Conservation (phyloP, 2,888 invertebrate species). For the Lasioglossum zephyrum region DNA sequence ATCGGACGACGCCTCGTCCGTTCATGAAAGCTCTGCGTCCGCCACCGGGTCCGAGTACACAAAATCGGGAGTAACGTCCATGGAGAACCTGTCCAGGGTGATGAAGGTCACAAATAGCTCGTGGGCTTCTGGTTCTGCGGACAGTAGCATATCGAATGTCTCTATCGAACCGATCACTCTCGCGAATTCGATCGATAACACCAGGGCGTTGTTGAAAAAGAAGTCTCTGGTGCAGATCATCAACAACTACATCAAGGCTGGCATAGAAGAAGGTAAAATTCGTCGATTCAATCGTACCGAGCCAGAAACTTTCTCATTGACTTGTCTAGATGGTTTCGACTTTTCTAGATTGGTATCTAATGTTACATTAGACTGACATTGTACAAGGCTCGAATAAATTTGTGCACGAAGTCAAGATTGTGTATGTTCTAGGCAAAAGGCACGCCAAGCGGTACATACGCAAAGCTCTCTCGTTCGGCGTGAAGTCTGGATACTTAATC, state of each 20-base stretch:
- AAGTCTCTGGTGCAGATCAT: constrained; percentile 72
- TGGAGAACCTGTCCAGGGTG: constrained; percentile 48
- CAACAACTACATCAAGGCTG: constrained; percentile 74
- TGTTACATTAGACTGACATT: no score
- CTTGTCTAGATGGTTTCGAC: not conserved
- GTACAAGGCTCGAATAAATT: not conserved
- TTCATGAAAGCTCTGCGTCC: constrained; percentile 42
- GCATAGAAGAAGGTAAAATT: constrained; percentile 74
- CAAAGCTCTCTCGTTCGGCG: constrained; percentile 74
- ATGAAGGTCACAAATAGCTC: constrained; percentile 56
- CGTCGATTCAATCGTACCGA: not conserved
- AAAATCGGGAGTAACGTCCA: constrained; percentile 54
- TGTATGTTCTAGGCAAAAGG: constrained; percentile 69
- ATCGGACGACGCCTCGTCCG: constrained; percentile 28
- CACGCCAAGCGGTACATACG: constrained; percentile 74
- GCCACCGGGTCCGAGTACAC: constrained; percentile 42
- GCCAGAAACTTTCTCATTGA: not conserved
- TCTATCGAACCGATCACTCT: constrained; percentile 44
- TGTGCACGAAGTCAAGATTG: not conserved
- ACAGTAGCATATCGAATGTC: constrained; percentile 59
- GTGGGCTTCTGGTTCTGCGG: constrained; percentile 37
- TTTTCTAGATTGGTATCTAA: not conserved
- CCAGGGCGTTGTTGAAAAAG: constrained; percentile 58
- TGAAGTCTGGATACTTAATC: constrained; percentile 77
- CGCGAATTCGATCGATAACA: constrained; percentile 48